These are phyloP conservation scores for Gastrophysa polygoni DNA, from an alignment of 2,888 invertebrate genomes.

Conservation along the genomic window DNA sequence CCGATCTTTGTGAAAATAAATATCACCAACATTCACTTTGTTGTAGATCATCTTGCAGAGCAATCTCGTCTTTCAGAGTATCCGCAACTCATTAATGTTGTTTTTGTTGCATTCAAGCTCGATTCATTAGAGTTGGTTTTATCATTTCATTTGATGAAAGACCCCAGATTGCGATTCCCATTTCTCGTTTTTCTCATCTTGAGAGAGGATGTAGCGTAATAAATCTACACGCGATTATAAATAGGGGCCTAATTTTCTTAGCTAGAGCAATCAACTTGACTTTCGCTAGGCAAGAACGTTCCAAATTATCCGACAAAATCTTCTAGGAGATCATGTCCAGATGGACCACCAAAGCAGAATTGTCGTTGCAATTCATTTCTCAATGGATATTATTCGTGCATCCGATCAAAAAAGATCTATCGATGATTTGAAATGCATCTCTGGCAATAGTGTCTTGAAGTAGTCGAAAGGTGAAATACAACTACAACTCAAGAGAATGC, in stretches of 20 bases:
- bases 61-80: not conserved
- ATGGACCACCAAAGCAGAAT: too few species aligned
- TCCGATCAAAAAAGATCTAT: too few species aligned
- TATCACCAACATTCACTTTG: not conserved
- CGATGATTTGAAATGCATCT: too few species aligned
- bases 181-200: not conserved
- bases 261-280: too few species aligned
- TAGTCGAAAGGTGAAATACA: not conserved
- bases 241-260: too few species aligned
- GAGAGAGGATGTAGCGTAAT: not conserved
- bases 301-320: too few species aligned
- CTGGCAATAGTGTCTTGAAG: too few species aligned
- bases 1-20: not conserved
- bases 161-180: not conserved
- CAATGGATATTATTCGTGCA: too few species aligned
- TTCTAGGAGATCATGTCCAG: too few species aligned
- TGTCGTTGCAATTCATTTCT: too few species aligned
- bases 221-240: not conserved
- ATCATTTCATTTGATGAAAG: not conserved
- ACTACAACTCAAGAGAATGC: not conserved
- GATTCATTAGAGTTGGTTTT: slow-evolving; percentile 5
- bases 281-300: too few species aligned
- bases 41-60: not conserved
- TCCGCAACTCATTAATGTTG: slow-evolving; percentile 5
- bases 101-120: too few species aligned